Evolutionary conservation across 2,888 invertebrate genomes (phyloP).

Genomic region (Ceratothoa steindachneri): DNA sequence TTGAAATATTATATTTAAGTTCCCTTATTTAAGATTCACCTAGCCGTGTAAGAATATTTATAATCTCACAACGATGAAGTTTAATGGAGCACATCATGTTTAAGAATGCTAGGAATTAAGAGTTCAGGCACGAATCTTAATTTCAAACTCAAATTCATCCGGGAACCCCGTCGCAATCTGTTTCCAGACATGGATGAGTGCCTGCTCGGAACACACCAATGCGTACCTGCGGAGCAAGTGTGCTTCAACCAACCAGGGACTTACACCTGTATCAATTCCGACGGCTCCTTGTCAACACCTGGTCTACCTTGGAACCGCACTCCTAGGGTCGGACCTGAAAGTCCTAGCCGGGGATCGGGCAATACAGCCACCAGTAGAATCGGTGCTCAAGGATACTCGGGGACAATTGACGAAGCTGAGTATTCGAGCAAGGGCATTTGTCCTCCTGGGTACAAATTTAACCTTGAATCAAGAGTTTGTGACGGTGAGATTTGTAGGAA

Average conservation of each 20-base stretch:
- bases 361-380: neutral
- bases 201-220: conserved; percentile 60
- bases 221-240: conserved; percentile 54
- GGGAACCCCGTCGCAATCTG: too few species aligned
- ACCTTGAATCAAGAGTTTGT: conserved; percentile 50
- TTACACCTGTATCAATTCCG: conserved; percentile 54
- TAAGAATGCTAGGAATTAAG: too few species aligned
- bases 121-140: too few species aligned
- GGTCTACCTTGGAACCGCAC: neutral
- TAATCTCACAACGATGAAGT: too few species aligned
- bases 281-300: conserved; percentile 36
- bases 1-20: too few species aligned
- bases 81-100: too few species aligned
- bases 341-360: neutral
- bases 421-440: conserved; percentile 49
- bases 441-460: conserved; percentile 54
- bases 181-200: conserved; percentile 75
- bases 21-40: too few species aligned
- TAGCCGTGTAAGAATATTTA: too few species aligned
- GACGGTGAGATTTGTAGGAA: conserved; percentile 51
- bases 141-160: too few species aligned
- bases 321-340: conserved; percentile 7
- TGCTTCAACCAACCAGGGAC: conserved; percentile 57
- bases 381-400: conserved; percentile 26
- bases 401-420: conserved; percentile 11